A percentile compares a stretch with the other conserved stretches of the same genome.
These are phyloP conservation scores for Phyllostomus hastatus DNA, from an alignment of 2,113 vertebrate species.

Conservation along the genomic window DNA sequence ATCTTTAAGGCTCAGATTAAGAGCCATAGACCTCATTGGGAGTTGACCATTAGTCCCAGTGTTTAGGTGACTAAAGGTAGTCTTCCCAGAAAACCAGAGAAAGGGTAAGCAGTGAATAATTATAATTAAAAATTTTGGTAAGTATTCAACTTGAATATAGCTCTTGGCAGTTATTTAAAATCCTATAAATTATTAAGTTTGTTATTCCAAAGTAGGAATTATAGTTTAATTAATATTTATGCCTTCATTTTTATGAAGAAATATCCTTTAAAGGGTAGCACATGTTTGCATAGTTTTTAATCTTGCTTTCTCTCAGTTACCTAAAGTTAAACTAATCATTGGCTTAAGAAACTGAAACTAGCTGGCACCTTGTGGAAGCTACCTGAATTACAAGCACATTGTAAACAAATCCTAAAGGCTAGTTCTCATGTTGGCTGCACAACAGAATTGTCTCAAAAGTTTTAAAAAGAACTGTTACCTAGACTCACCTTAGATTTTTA, in stretches of 20 bases:
- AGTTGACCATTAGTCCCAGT: not conserved
- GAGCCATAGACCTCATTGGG: not conserved
- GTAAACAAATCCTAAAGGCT: not conserved
- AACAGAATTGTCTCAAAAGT: not conserved
- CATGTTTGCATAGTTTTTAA: not conserved
- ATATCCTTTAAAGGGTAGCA: not conserved
- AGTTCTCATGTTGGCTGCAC: not conserved
- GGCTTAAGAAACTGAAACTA: not conserved
- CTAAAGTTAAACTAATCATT: not conserved
- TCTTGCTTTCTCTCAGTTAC: not conserved
- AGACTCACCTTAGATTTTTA: not conserved
- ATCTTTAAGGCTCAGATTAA: not conserved
- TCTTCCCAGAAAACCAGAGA: not conserved
- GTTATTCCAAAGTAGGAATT: constrained; percentile 8
- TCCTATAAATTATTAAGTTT: constrained; percentile 29
- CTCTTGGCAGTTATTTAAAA: constrained; percentile 40
- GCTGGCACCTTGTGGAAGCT: not conserved
- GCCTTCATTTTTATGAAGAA: not conserved
- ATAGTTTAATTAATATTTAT: not conserved
- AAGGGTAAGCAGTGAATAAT: not conserved
- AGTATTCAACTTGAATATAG: constrained; percentile 5
- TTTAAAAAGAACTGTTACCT: not conserved
- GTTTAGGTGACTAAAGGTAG: not conserved
- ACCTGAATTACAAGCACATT: constrained; percentile 8
- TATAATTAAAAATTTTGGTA: not conserved